phyloP scores from a whole-genome alignment of 1,140 invertebrate species.

The Venustaconcha ellipsiformis region DNA sequence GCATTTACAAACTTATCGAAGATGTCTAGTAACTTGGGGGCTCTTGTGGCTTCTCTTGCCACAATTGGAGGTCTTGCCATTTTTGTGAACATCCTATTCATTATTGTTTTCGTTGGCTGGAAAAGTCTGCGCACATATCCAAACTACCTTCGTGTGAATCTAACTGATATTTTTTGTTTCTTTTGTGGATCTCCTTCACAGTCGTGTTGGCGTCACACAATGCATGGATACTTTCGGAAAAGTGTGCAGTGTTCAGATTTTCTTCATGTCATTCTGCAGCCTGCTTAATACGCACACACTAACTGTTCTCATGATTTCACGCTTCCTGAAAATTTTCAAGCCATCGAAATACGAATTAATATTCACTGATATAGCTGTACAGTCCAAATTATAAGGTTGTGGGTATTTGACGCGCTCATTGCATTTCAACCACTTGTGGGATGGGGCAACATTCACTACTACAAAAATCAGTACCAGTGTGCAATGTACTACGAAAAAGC shows the following conservation, averaged over 20 bases:
- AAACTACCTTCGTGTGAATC: conserved; percentile 26
- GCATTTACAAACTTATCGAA: no score
- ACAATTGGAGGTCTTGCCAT: conserved; percentile 7
- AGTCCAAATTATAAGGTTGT: conserved; percentile 22
- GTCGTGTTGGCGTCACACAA: conserved; percentile 15
- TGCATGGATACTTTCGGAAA: conserved; percentile 26
- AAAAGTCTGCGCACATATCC: conserved; percentile 29
- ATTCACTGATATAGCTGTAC: conserved; percentile 28
- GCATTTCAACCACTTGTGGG: conserved; percentile 29
- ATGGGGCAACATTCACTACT: conserved; percentile 33
- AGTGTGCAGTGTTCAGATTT: conserved; percentile 22
- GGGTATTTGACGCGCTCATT: conserved; percentile 33
- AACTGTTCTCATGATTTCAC: conserved; percentile 35
- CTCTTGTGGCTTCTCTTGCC: no score
- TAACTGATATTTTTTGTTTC: conserved; percentile 33
- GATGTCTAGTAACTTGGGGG: no score
- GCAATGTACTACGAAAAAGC: conserved; percentile 37
- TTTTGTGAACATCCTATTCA: conserved; percentile 27
- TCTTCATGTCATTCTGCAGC: conserved; percentile 35
- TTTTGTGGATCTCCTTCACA: conserved; percentile 33
- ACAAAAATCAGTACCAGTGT: conserved; percentile 38
- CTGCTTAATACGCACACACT: conserved; percentile 38
- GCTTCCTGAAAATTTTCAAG: conserved; percentile 30
- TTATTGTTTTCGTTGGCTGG: conserved; percentile 27
- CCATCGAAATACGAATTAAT: conserved; percentile 39